Conservation (phyloP, 1,140 invertebrate genomes). For the Scaptodrosophila lebanonensis region DNA sequence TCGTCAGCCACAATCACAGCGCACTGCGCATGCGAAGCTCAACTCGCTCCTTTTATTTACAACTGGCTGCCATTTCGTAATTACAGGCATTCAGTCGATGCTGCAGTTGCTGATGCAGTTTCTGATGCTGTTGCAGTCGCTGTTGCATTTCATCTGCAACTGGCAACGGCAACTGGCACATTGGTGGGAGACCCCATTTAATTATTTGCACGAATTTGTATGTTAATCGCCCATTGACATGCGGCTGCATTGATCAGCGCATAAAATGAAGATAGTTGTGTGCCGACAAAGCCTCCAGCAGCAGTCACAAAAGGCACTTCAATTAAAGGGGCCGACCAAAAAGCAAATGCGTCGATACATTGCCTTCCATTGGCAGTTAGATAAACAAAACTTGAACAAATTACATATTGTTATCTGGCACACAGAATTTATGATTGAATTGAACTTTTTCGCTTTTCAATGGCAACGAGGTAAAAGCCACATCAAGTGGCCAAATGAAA, state of each 20-base stretch:
- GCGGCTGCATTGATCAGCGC: slow-evolving; percentile 30
- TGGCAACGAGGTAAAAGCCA: slow-evolving; percentile 42
- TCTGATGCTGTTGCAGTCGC: neutral
- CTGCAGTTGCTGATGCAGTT: slow-evolving; percentile 17
- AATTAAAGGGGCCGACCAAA: slow-evolving; percentile 42
- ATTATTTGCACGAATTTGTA: slow-evolving; percentile 59
- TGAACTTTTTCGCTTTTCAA: slow-evolving; percentile 45
- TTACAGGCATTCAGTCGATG: slow-evolving; percentile 31
- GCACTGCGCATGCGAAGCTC: slow-evolving; percentile 21
- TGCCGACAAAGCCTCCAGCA: slow-evolving; percentile 38
- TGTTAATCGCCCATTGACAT: slow-evolving; percentile 48
- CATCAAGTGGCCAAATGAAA: slow-evolving; percentile 45
- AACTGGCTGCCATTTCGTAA: slow-evolving; percentile 32
- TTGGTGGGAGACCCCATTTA: slow-evolving; percentile 31
- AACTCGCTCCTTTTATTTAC: no score
- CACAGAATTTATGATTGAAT: slow-evolving; percentile 51
- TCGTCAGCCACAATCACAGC: slow-evolving; percentile 19
- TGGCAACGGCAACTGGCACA: slow-evolving; percentile 12
- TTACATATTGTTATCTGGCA: slow-evolving; percentile 49
- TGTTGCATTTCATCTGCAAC: neutral
- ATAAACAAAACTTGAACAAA: slow-evolving; percentile 51
- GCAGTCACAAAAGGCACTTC: slow-evolving; percentile 46
- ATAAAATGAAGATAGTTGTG: no score
- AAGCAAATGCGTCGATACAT: slow-evolving; percentile 29
- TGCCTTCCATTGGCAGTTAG: slow-evolving; percentile 37